phyloP scores from a whole-genome alignment of 2,113 vertebrate genomes.

The Oryzias celebensis region DNA sequence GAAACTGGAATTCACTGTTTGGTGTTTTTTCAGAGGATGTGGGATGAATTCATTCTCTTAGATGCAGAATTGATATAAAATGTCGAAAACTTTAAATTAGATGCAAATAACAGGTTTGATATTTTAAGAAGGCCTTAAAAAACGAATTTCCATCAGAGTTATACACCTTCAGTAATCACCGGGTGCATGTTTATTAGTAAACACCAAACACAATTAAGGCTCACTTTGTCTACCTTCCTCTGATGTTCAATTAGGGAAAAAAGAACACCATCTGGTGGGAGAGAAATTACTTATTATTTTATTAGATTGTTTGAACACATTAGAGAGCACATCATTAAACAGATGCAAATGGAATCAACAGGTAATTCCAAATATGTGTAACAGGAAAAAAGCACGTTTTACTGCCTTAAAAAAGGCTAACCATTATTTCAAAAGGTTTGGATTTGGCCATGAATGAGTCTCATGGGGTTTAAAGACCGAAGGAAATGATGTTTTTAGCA shows the following conservation, averaged over 20 bases:
- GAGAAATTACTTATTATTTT: not conserved
- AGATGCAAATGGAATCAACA: conserved; percentile 2
- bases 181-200: conserved; percentile 8
- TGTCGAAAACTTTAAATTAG: too few species aligned
- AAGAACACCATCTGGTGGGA: not conserved
- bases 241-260: conserved; percentile 3
- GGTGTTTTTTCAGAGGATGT: too few species aligned
- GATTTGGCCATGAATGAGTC: too few species aligned
- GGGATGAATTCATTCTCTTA: too few species aligned
- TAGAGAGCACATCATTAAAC: not conserved
- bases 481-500: too few species aligned
- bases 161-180: not conserved
- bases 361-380: not conserved
- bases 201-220: not conserved
- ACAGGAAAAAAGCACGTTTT: not conserved
- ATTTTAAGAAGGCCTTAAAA: not conserved
- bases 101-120: too few species aligned
- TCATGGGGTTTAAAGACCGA: too few species aligned
- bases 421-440: too few species aligned
- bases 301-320: not conserved
- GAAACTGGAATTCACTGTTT: too few species aligned
- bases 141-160: not conserved
- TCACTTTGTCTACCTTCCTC: not conserved
- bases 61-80: too few species aligned
- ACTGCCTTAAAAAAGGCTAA: too few species aligned